Conservation (phyloP, 2,888 invertebrate genomes). For the Mesorhabditis spiculigera region DNA sequence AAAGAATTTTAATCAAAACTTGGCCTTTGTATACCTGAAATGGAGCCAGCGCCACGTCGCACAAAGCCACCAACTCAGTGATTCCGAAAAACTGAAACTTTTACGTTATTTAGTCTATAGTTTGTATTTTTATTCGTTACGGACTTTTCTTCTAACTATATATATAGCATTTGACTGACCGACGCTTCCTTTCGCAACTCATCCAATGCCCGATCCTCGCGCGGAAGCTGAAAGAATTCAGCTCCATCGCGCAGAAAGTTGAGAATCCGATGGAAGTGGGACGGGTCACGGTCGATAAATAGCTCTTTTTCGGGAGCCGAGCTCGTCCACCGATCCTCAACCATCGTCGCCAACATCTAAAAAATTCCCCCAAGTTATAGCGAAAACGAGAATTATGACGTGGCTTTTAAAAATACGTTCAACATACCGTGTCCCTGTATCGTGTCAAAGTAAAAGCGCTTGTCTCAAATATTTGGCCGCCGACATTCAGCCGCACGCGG, state of each 20-base stretch:
- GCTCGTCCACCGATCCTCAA: constrained; percentile 40
- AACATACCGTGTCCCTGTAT: constrained; percentile 31
- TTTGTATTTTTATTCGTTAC: background rate
- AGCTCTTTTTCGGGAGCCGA: constrained; percentile 24
- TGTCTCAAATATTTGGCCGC: constrained; percentile 47
- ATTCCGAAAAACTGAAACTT: constrained; percentile 43
- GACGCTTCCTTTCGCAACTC: constrained; percentile 45
- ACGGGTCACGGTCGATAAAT: constrained; percentile 50
- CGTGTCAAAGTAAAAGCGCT: constrained; percentile 35
- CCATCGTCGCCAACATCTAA: constrained; percentile 39
- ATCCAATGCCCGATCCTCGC: constrained; percentile 35
- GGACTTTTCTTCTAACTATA: background rate
- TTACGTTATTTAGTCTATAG: constrained; percentile 6
- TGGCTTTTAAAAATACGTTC: background rate
- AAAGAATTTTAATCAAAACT: background rate
- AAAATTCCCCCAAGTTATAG: constrained; percentile 9
- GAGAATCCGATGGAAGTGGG: constrained; percentile 35
- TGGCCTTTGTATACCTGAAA: constrained; percentile 8
- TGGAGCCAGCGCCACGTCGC: constrained; percentile 13
- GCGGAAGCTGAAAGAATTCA: constrained; percentile 28
- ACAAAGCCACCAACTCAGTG: constrained; percentile 34
- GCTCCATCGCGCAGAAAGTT: constrained; percentile 44
- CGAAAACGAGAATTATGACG: background rate
- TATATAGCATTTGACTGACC: constrained; percentile 15
- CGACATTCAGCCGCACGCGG: constrained; percentile 41